A percentile compares a stretch with the other conserved stretches of the same genome.
These are phyloP conservation scores for Cyclophora albipunctata DNA, from an alignment of 2,888 invertebrate species.

Conservation along the genomic window DNA sequence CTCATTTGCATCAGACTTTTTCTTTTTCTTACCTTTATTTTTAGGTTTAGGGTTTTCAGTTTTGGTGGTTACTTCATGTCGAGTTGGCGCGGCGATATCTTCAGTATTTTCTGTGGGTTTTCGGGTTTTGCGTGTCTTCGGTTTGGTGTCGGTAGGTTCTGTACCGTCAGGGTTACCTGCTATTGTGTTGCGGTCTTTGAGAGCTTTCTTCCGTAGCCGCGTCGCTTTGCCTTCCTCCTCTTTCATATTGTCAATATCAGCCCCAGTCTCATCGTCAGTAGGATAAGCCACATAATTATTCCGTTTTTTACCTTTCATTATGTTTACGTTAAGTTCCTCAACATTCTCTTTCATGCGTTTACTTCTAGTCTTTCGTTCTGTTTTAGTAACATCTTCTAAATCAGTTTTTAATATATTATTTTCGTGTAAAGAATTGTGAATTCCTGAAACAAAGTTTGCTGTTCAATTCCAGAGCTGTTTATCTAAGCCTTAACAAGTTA, in stretches of 20 bases:
- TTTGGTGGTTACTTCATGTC: constrained; percentile 12
- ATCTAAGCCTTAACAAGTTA: background rate
- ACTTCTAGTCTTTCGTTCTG: constrained; percentile 43
- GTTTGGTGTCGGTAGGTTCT: constrained; percentile 18
- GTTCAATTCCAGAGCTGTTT: background rate
- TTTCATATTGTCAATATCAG: constrained; percentile 9
- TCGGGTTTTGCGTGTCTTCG: constrained; percentile 33
- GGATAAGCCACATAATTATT: constrained; percentile 54
- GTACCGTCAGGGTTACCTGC: constrained; percentile 7
- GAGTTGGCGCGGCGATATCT: constrained; percentile 15
- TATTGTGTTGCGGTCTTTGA: constrained; percentile 37
- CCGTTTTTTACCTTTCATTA: constrained; percentile 36
- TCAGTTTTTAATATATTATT: constrained; percentile 15
- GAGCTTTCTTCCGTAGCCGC: constrained; percentile 32
- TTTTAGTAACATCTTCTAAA: constrained; percentile 23
- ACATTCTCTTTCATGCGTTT: constrained; percentile 39
- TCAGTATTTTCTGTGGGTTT: constrained; percentile 22
- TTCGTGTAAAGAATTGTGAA: constrained; percentile 40
- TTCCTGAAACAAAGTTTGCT: constrained; percentile 36
- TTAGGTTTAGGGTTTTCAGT: constrained; percentile 18
- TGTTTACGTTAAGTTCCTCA: constrained; percentile 19
- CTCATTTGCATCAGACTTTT: constrained; percentile 8
- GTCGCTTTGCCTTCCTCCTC: constrained; percentile 17
- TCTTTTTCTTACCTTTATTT: constrained; percentile 30
- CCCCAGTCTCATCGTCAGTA: constrained; percentile 32